A percentile compares a stretch with the other conserved stretches of the same genome.
Evolutionary conservation across 2,888 invertebrate species (phyloP).

Genomic region (Agrypnus murinus): DNA sequence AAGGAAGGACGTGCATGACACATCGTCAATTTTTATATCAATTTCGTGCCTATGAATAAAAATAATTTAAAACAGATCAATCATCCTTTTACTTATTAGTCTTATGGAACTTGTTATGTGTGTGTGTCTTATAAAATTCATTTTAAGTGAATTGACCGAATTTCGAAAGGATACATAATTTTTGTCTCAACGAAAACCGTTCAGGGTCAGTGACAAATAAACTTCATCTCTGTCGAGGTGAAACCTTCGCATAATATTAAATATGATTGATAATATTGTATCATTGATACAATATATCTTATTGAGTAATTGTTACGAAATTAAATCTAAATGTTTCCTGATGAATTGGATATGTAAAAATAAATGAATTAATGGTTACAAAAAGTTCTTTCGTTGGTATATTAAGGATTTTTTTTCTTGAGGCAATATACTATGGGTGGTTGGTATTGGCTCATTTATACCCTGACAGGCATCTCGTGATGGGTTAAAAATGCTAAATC

Average conservation of each 20-base stretch:
- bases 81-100: conserved; percentile 4
- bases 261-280: conserved; percentile 4
- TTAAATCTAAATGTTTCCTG: conserved; percentile 13
- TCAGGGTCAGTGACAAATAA: conserved; percentile 29
- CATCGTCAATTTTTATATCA: no score
- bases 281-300: neutral
- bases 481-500: no score
- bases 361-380: neutral
- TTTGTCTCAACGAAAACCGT: conserved; percentile 23
- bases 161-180: conserved; percentile 9
- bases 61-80: neutral
- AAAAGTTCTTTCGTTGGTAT: neutral
- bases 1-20: neutral
- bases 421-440: neutral
- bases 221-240: neutral
- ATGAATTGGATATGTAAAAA: neutral
- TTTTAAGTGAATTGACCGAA: conserved; percentile 9
- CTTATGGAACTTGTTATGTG: neutral
- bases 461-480: no score
- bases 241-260: neutral
- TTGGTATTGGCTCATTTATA: no score
- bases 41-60: neutral
- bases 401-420: neutral
- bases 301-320: neutral
- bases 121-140: no score